phyloP scores from a whole-genome alignment of 2,888 invertebrate species.

The Caprella mutica region DNA sequence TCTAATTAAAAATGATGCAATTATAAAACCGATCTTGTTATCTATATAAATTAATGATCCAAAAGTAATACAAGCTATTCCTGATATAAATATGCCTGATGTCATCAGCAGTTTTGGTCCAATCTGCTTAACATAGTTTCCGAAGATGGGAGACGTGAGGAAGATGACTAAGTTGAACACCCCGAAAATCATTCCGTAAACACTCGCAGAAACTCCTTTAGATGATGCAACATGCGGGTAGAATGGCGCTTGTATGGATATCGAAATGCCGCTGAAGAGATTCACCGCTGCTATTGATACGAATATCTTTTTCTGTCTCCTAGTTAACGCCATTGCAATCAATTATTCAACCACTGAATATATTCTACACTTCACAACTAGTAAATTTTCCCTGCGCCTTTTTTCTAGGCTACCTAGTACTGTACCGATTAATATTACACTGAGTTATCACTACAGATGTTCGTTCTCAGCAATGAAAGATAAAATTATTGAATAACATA shows the following conservation, averaged over 20 bases:
- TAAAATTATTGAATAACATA: too few species aligned
- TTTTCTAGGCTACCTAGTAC: too few species aligned
- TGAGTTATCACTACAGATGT: too few species aligned
- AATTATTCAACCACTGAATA: too few species aligned
- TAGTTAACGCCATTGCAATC: too few species aligned
- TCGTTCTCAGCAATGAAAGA: too few species aligned
- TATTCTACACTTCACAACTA: too few species aligned
- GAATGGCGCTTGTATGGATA: slow-evolving; percentile 72
- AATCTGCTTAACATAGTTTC: slow-evolving; percentile 39
- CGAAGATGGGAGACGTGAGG: slow-evolving; percentile 34
- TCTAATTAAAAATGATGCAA: slow-evolving; percentile 43
- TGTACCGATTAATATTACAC: too few species aligned
- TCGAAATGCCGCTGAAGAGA: slow-evolving; percentile 72
- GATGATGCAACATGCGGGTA: slow-evolving; percentile 72
- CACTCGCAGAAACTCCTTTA: slow-evolving; percentile 66
- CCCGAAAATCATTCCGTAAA: slow-evolving; percentile 77
- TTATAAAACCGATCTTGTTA: slow-evolving; percentile 40
- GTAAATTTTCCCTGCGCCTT: too few species aligned
- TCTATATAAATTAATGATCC: slow-evolving; percentile 41
- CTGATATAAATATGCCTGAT: slow-evolving; percentile 43
- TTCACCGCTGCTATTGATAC: too few species aligned
- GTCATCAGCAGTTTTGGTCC: slow-evolving; percentile 44
- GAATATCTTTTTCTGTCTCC: too few species aligned
- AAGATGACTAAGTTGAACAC: slow-evolving; percentile 70
- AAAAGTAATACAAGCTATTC: slow-evolving; percentile 44